phyloP scores from a whole-genome alignment of 2,888 invertebrate species.

The Trachelus stipa region DNA sequence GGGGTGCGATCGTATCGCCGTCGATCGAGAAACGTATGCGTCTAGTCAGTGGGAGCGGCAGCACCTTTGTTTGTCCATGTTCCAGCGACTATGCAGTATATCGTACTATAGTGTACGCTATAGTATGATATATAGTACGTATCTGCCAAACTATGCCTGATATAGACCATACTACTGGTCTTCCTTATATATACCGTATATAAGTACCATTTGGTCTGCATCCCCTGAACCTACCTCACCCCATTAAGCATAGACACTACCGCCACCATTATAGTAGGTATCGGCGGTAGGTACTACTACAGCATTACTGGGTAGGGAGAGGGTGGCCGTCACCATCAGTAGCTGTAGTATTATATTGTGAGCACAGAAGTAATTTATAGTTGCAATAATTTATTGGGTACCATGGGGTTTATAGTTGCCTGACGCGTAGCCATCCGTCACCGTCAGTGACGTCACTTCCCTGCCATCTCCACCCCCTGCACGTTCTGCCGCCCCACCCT shows the following conservation, averaged over 20 bases:
- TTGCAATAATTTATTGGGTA: constrained; percentile 68
- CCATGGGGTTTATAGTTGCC: constrained; percentile 67
- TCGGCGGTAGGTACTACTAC: background rate
- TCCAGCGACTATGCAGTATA: background rate
- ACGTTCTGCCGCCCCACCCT: background rate
- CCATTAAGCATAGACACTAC: constrained; percentile 34
- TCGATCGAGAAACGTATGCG: constrained; percentile 60
- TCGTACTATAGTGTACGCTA: background rate
- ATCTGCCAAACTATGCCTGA: background rate
- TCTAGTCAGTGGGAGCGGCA: constrained; percentile 52
- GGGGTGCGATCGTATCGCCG: constrained; percentile 27
- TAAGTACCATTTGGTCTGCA: background rate
- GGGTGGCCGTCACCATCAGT: constrained; percentile 47
- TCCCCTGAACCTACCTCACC: constrained; percentile 34
- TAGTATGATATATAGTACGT: background rate
- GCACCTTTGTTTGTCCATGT: constrained; percentile 49
- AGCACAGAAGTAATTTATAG: constrained; percentile 67
- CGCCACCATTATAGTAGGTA: constrained; percentile 21
- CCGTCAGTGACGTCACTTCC: constrained; percentile 67
- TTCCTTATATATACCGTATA: background rate
- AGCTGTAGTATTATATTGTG: constrained; percentile 65
- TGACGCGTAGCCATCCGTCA: constrained; percentile 67
- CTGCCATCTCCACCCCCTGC: constrained; percentile 37
- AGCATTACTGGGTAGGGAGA: background rate
- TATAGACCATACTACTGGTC: background rate